A percentile compares a stretch with the other conserved stretches of the same genome.
Evolutionary conservation across 1,140 invertebrate genomes (phyloP).

Genomic region (Drosophila quadrilineata): DNA sequence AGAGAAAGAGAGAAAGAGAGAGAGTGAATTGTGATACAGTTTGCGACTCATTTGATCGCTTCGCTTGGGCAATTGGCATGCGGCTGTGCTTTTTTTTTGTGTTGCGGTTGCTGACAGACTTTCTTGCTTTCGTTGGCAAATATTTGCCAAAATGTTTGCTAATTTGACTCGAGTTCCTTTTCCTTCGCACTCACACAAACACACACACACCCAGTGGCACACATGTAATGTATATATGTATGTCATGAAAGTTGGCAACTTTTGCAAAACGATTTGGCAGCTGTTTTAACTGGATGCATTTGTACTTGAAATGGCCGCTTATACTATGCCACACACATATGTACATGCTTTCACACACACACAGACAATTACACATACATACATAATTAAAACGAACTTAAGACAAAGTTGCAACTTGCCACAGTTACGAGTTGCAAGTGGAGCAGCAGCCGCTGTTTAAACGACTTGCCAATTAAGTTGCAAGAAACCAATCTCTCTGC

Average conservation of each 20-base stretch:
- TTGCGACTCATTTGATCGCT: constrained; percentile 74
- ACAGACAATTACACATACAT: not conserved
- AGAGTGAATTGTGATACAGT: constrained; percentile 16
- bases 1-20: not conserved
- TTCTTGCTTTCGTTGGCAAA: constrained; percentile 60
- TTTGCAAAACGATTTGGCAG: constrained; percentile 4
- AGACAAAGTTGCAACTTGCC: constrained; percentile 22
- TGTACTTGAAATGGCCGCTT: not conserved
- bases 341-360: not conserved
- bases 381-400: constrained; percentile 31
- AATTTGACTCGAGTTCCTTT: constrained; percentile 59
- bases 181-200: not conserved
- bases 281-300: not conserved
- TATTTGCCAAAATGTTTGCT: constrained; percentile 65
- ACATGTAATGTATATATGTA: not conserved
- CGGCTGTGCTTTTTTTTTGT: not conserved
- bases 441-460: not conserved
- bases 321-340: not conserved
- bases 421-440: not conserved
- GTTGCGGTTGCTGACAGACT: constrained; percentile 27
- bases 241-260: constrained; percentile 9
- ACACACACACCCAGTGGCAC: not conserved
- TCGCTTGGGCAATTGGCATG: constrained; percentile 59
- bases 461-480: not conserved
- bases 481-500: not conserved